A percentile compares a stretch with the other conserved stretches of the same genome.
Evolutionary conservation across 1,140 invertebrate genomes (phyloP).

Genomic region (Drosophila micromelanica): DNA sequence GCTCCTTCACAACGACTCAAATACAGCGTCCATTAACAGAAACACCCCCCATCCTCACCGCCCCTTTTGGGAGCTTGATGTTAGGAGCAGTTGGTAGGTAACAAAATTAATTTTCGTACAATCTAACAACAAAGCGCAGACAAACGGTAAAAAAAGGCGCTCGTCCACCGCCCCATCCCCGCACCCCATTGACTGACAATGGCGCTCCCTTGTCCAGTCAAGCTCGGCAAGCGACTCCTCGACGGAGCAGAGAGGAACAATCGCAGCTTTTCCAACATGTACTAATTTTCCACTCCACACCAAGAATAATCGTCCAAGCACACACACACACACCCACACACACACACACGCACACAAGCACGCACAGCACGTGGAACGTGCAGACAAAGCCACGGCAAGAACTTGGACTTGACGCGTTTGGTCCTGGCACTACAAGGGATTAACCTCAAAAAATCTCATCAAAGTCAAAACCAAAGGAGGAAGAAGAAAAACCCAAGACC

Average conservation of each 20-base stretch:
- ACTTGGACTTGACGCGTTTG: conserved; percentile 77
- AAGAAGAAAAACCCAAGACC: conserved; percentile 42
- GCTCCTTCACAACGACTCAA: conserved; percentile 3
- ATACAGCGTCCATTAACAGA: conserved; percentile 35
- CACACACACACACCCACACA: conserved; percentile 29
- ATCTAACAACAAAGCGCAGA: conserved; percentile 68
- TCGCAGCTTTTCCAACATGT: conserved; percentile 75
- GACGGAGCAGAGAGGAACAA: conserved; percentile 58
- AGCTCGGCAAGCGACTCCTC: conserved; percentile 59
- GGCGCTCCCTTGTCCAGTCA: conserved; percentile 56
- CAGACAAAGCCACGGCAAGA: conserved; percentile 72
- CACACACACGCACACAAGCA: conserved; percentile 12
- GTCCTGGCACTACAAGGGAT: conserved; percentile 80
- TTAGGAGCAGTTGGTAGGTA: conserved; percentile 75
- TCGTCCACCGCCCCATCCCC: conserved; percentile 27
- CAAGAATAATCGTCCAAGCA: conserved; percentile 63
- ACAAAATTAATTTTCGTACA: conserved; percentile 80
- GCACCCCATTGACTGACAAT: no score
- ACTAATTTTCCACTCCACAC: conserved; percentile 82
- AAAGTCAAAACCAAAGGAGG: conserved; percentile 74
- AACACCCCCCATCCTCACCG: conserved; percentile 5
- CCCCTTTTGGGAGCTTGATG: conserved; percentile 21
- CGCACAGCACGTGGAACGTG: conserved; percentile 34
- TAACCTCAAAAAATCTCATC: conserved; percentile 83
- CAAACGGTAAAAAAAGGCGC: conserved; percentile 73